These are phyloP conservation scores for Monarcha castaneiventris DNA, from an alignment of 2,113 vertebrate genomes.

Conservation along the genomic window DNA sequence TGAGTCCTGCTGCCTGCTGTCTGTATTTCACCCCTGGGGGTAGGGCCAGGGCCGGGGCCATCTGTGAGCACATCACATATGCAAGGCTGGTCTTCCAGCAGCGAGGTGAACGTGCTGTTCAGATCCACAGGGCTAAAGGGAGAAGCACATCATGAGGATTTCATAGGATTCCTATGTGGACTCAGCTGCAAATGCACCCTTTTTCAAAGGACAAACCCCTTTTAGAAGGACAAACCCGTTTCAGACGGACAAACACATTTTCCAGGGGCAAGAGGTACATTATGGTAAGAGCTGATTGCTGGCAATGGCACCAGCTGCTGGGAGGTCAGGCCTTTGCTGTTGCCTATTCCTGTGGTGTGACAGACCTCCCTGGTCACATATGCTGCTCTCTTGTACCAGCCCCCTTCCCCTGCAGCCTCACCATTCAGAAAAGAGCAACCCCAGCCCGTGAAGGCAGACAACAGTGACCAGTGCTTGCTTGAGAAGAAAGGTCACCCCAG, in stretches of 20 bases:
- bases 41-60: not conserved
- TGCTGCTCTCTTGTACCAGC: not conserved
- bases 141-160: not conserved
- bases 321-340: not conserved
- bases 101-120: not conserved
- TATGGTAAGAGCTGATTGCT: not conserved
- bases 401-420: not conserved
- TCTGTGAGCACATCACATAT: not conserved
- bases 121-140: not conserved
- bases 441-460: not conserved
- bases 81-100: not conserved
- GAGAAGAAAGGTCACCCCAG: not conserved
- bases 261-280: not conserved
- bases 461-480: not conserved
- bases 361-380: not conserved
- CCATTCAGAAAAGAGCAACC: not conserved
- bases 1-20: conserved; percentile 17
- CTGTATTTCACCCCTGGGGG: not conserved
- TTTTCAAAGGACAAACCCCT: not conserved
- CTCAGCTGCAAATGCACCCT: not conserved
- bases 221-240: not conserved
- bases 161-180: not conserved
- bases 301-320: not conserved
- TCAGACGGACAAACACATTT: not conserved
- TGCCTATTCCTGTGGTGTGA: not conserved